Percentiles rank a stretch among this genome's conserved stretches.
Evolutionary conservation across 2,113 vertebrate genomes (phyloP).

Genomic region (Misgurnus anguillicaudatus): DNA sequence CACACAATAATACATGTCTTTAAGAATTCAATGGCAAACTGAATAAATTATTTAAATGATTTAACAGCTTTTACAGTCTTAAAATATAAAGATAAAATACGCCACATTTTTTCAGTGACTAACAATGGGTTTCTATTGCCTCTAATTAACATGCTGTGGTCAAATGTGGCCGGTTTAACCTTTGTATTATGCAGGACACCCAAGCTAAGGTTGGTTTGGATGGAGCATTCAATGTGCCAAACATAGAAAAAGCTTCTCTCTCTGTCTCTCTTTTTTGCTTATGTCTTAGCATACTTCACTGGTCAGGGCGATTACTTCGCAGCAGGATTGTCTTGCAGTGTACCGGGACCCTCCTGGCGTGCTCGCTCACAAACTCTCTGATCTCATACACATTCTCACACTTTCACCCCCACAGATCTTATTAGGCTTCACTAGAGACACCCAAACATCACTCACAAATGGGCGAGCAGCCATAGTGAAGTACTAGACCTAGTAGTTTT

Average conservation of each 20-base stretch:
- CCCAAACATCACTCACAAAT: slow-evolving; percentile 36
- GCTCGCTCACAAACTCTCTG: slow-evolving; percentile 28
- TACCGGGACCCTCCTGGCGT: slow-evolving; percentile 24
- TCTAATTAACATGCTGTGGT: slow-evolving; percentile 4
- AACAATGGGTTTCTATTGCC: slow-evolving; percentile 4
- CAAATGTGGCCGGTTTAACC: slow-evolving; percentile 13
- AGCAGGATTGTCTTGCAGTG: slow-evolving; percentile 48
- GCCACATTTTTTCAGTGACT: not conserved
- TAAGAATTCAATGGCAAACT: no score
- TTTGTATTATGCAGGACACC: slow-evolving; percentile 7
- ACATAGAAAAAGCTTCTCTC: not conserved
- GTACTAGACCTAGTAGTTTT: not conserved
- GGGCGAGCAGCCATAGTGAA: not conserved
- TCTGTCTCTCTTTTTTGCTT: not conserved
- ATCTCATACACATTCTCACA: slow-evolving; percentile 29
- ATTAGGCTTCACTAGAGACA: slow-evolving; percentile 42
- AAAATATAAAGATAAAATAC: no score
- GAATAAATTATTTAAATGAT: no score
- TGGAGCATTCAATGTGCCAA: not conserved
- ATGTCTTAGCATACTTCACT: slow-evolving; percentile 45
- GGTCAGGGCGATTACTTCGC: slow-evolving; percentile 52
- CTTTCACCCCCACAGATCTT: slow-evolving; percentile 29
- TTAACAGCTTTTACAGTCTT: no score
- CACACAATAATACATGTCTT: no score
- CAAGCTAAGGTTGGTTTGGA: not conserved